A percentile compares a stretch with the other conserved stretches of the same genome.
These are phyloP conservation scores for Sebastiscus albofasciatus DNA, from an alignment of 2,797 vertebrate genomes.

Conservation along the genomic window DNA sequence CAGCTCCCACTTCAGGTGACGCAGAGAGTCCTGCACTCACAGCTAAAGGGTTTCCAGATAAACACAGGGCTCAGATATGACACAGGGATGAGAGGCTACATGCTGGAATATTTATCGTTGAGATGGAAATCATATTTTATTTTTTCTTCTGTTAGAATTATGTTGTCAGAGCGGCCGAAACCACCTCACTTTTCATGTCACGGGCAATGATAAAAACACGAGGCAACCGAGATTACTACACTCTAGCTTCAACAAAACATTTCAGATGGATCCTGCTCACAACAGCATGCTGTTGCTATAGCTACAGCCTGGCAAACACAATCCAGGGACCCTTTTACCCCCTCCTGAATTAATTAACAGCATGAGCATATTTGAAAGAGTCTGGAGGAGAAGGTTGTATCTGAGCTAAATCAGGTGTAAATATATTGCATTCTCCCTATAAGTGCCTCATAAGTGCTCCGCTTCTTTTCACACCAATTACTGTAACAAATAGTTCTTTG, in stretches of 20 bases:
- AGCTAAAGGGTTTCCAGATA: constrained; percentile 36
- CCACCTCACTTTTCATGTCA: neutral
- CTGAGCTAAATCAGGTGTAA: constrained; percentile 17
- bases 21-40: constrained; percentile 22
- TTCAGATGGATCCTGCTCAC: constrained; percentile 4
- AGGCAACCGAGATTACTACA: neutral
- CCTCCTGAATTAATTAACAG: constrained; percentile 53
- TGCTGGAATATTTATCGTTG: neutral
- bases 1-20: constrained; percentile 51
- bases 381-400: neutral
- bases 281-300: constrained; percentile 53
- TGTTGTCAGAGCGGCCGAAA: neutral
- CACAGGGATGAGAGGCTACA: neutral
- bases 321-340: constrained; percentile 36
- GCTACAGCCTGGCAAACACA: constrained; percentile 50
- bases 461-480: constrained; percentile 12
- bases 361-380: constrained; percentile 24
- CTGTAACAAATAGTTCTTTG: constrained; percentile 17
- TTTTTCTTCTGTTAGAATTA: constrained; percentile 9
- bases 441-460: constrained; percentile 15
- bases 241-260: constrained; percentile 8
- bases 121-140: neutral
- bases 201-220: neutral
- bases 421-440: constrained; percentile 5
- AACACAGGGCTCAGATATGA: constrained; percentile 24